Base-by-base conservation (phyloP, 2,113 vertebrate genomes). In the Pavo muticus region DNA sequence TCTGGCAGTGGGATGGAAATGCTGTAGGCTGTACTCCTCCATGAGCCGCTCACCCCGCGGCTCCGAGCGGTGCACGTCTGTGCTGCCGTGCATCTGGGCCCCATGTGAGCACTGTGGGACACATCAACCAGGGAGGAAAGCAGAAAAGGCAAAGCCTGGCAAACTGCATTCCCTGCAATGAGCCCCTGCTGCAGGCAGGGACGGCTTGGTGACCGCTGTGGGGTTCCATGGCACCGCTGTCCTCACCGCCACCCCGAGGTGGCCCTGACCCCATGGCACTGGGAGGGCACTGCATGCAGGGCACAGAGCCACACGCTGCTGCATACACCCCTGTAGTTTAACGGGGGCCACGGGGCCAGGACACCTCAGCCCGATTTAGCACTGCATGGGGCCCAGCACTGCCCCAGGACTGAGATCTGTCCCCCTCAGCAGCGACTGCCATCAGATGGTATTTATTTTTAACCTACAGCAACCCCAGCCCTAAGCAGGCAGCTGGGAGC, bases 401-500 rank as follows among this genome's bases (percentile, higher is more conserved):
- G 0, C 63, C 60, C 29, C 11, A 15, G 24, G 20, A 35, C 15
- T 42, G 19, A 7, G 11, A 4, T 65, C 54, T 2, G 6, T 15
- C 61, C 24, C n/a, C 60, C 60, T 35, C 35, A 24, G 37, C 27
- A 39, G 16, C 4, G 25, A 9, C 6, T 35, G 24, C 5, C 29
- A 44, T 30, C 15, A 52, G 27, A 29, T 14, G 17, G 5, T 4
- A 2, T 56, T 42, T 32, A 20, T 57, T 37, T 19, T 14, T 5
- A 69, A 25, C 30, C 65, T 42, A 17, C 52, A 18, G 44, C 63
- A 35, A 67, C 63, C 23, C 10, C 72, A 79, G 39, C 10, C 23
- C 44, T 19, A 21, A 52, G 47, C 64, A 54, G 68, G 24, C 48
- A 25, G 15, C 68, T 75, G 42, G 32, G 52, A 74, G 91, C 75